phyloP scores from a whole-genome alignment of 1,140 invertebrate species.

The Leptopilina boulardi region DNA sequence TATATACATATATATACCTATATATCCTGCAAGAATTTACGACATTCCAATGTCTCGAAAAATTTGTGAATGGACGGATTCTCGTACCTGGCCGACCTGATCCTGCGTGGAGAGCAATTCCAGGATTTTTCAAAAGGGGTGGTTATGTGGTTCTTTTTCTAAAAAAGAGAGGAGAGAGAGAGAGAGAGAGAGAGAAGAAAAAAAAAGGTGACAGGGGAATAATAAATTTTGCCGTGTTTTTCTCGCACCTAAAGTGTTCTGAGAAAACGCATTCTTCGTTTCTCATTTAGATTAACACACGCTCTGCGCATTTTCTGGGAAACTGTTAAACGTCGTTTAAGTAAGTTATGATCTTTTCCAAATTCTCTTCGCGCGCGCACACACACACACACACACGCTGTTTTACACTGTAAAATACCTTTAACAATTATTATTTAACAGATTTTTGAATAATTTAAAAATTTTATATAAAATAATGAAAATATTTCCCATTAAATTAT shows the following conservation, averaged over 20 bases:
- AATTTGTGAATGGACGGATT: conserved; percentile 51
- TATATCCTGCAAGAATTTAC: conserved; percentile 52
- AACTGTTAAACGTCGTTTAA: background rate
- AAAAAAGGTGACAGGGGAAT: conserved; percentile 26
- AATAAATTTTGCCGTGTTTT: conserved; percentile 23
- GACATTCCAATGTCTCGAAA: conserved; percentile 54
- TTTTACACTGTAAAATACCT: too few relatives aligned
- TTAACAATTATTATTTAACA: too few relatives aligned
- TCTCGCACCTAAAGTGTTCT: conserved; percentile 14
- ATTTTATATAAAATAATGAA: too few relatives aligned
- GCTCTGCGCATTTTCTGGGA: background rate
- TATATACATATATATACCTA: background rate
- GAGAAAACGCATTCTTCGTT: conserved; percentile 13
- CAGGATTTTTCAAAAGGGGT: conserved; percentile 20
- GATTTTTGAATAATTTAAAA: too few relatives aligned
- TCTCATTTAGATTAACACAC: conserved; percentile 10
- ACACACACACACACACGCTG: too few relatives aligned
- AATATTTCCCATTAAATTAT: too few relatives aligned
- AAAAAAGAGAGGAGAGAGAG: too few relatives aligned
- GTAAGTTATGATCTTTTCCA: conserved; percentile 6
- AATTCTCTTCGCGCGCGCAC: background rate
- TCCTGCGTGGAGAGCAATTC: conserved; percentile 36
- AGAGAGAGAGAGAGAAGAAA: too few relatives aligned
- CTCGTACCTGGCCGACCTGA: conserved; percentile 23
- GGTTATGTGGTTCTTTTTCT: conserved; percentile 10